Percentiles rank a stretch among this genome's conserved stretches.
Evolutionary conservation across 2,888 invertebrate species (phyloP).

Genomic region (Cataglyphis livida): DNA sequence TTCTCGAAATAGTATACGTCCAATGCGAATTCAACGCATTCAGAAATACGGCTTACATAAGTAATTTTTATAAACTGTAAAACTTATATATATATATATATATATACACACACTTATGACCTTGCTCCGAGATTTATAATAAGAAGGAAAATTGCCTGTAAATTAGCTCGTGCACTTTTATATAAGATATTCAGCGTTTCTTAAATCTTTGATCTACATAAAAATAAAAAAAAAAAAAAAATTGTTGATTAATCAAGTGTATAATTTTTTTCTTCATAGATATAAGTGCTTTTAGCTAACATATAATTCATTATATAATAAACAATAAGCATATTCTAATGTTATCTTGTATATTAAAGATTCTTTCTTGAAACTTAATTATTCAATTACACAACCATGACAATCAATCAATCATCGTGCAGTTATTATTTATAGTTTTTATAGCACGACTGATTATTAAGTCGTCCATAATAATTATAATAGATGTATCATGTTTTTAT

Average conservation of each 20-base stretch:
- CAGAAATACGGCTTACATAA: slow-evolving; percentile 1
- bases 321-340: background rate
- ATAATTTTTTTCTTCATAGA: background rate
- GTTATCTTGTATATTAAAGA: background rate
- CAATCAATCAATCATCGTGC: background rate
- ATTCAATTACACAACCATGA: background rate
- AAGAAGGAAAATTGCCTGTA: background rate
- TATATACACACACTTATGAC: background rate
- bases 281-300: background rate
- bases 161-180: background rate
- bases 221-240: background rate
- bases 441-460: background rate
- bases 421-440: background rate
- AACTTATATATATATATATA: background rate
- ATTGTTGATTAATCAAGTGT: background rate
- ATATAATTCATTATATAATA: background rate
- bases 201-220: background rate
- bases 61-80: background rate
- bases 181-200: background rate
- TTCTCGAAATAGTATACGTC: slow-evolving; percentile 23
- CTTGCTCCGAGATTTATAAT: background rate
- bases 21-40: slow-evolving; percentile 9
- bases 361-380: background rate
- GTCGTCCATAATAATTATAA: background rate
- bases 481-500: background rate